These are phyloP conservation scores for Drosophila diplacantha DNA, from an alignment of 2,888 invertebrate genomes.

Conservation along the genomic window DNA sequence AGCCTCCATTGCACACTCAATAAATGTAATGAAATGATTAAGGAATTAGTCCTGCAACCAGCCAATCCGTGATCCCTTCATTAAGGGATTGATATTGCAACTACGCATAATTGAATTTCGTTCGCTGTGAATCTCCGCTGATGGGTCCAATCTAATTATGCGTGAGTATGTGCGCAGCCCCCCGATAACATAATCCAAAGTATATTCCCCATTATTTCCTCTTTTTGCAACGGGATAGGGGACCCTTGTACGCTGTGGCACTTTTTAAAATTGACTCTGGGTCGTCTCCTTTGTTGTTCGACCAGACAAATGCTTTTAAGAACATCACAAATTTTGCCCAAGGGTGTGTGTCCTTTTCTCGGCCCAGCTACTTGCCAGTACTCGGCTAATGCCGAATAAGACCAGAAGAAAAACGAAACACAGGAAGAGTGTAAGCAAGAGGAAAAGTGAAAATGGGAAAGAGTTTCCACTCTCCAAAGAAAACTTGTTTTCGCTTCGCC, in stretches of 20 bases:
- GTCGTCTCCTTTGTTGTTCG: conserved; percentile 30
- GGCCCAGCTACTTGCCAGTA: conserved; percentile 48
- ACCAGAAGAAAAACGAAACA: conserved; percentile 7
- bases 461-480: conserved; percentile 6
- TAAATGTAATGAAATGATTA: conserved; percentile 4
- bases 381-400: conserved; percentile 43
- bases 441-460: conserved; percentile 8
- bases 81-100: conserved; percentile 1
- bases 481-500: conserved; percentile 56
- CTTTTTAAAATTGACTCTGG: conserved; percentile 62
- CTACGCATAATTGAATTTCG: conserved; percentile 42
- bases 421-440: conserved; percentile 27
- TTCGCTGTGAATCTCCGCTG: conserved; percentile 34
- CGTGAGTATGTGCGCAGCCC: not conserved
- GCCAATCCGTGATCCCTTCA: conserved; percentile 9
- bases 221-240: conserved; percentile 24
- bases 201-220: conserved; percentile 16
- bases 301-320: conserved; percentile 67
- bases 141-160: conserved; percentile 38
- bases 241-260: conserved; percentile 38
- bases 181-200: conserved; percentile 27
- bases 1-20: not conserved
- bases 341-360: conserved; percentile 64
- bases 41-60: not conserved
- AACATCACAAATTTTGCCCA: conserved; percentile 58